Evolutionary conservation across 2,797 vertebrate genomes (phyloP).

Genomic region (Xerus rutilus): DNA sequence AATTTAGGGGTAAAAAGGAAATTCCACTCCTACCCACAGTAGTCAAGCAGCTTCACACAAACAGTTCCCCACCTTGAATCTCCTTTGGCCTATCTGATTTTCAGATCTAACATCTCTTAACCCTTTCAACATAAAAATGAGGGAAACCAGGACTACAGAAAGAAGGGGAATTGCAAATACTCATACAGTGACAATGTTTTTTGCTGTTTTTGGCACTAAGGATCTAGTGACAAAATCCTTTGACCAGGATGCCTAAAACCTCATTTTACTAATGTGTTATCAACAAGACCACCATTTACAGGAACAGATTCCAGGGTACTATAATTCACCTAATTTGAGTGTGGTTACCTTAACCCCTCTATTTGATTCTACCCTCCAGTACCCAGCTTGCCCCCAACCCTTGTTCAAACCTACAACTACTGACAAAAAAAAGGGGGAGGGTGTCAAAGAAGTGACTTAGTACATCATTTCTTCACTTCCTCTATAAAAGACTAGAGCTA

Average conservation of each 20-base stretch:
- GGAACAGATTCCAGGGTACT: not conserved
- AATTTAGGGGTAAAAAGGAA: slow-evolving; percentile 64
- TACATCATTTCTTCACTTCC: slow-evolving; percentile 38
- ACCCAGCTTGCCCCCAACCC: not conserved
- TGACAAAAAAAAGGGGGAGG: not conserved
- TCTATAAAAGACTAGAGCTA: slow-evolving; percentile 4
- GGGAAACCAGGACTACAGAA: slow-evolving; percentile 42
- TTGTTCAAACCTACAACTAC: slow-evolving; percentile 42
- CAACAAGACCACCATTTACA: slow-evolving; percentile 15
- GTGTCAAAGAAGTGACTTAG: not conserved
- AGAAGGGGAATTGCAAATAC: slow-evolving; percentile 44
- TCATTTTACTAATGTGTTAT: slow-evolving; percentile 39
- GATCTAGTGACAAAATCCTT: slow-evolving; percentile 16
- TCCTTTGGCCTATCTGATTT: slow-evolving; percentile 39
- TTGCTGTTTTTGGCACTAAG: not conserved
- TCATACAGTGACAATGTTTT: not conserved
- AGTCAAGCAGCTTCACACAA: slow-evolving; percentile 30
- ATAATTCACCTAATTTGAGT: slow-evolving; percentile 25
- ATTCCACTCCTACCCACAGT: slow-evolving; percentile 43
- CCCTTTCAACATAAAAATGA: slow-evolving; percentile 39
- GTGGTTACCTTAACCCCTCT: not conserved
- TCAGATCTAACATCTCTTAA: slow-evolving; percentile 44
- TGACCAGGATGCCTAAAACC: not conserved
- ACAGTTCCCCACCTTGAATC: slow-evolving; percentile 16
- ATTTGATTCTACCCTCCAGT: not conserved